These are phyloP conservation scores for Heliconius eleuchia DNA, from an alignment of 1,140 invertebrate genomes.

Conservation along the genomic window DNA sequence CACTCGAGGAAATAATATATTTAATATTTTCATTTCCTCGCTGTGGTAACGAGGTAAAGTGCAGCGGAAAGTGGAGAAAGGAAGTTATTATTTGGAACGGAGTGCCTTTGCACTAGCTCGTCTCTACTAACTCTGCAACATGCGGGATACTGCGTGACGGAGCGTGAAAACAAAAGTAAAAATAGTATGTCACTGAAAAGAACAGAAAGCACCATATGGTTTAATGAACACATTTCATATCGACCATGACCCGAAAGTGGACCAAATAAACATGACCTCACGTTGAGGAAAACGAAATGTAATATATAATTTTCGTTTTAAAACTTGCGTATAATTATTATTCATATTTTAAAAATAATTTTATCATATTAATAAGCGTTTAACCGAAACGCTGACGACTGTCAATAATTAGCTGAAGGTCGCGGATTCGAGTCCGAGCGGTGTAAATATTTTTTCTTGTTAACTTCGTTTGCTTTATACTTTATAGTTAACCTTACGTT, in stretches of 20 bases:
- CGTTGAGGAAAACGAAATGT: constrained; percentile 16
- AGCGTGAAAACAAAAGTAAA: not conserved
- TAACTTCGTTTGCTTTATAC: not conserved
- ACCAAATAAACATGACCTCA: constrained; percentile 22
- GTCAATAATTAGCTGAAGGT: not conserved
- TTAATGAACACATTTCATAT: constrained; percentile 7
- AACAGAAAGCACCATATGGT: constrained; percentile 13
- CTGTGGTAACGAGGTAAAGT: not conserved
- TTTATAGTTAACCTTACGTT: constrained; percentile 1
- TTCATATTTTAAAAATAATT: too few relatives aligned
- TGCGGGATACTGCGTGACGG: not conserved
- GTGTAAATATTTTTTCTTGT: constrained; percentile 4
- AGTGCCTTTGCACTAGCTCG: not conserved
- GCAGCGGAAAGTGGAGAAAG: not conserved
- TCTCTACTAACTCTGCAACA: not conserved
- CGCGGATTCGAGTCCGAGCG: not conserved
- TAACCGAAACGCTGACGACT: not conserved
- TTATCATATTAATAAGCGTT: not conserved
- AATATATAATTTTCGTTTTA: constrained; percentile 11
- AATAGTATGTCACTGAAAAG: not conserved
- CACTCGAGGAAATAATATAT: not conserved
- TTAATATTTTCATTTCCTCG: not conserved
- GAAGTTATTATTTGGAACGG: not conserved
- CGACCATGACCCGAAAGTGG: constrained; percentile 20
- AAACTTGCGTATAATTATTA: too few relatives aligned